Conservation (phyloP, 2,113 vertebrate genomes). For the Brachypodius melanocephalos region DNA sequence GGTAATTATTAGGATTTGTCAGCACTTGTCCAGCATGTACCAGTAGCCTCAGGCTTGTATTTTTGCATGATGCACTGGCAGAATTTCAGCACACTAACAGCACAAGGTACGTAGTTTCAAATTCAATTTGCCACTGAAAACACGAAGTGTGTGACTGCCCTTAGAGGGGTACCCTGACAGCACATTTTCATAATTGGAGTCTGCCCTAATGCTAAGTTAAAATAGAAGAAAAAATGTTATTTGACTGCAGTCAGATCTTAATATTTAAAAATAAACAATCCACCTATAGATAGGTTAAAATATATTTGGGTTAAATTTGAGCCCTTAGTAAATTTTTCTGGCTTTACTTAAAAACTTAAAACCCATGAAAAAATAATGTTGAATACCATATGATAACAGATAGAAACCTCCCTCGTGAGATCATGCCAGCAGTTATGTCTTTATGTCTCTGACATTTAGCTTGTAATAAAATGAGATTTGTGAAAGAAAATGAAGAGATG, state of each 20-base stretch:
- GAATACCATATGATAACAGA: background rate
- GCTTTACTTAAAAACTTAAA: background rate
- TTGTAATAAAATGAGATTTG: constrained; percentile 51
- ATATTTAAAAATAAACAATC: constrained; percentile 42
- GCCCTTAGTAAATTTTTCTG: background rate
- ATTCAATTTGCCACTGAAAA: constrained; percentile 71
- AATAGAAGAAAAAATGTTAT: constrained; percentile 21
- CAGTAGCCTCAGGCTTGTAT: background rate
- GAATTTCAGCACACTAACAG: background rate
- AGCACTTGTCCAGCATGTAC: background rate
- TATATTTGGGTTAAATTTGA: background rate
- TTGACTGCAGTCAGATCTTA: background rate
- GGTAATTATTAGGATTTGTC: background rate
- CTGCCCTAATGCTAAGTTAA: constrained; percentile 26
- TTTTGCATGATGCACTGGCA: background rate
- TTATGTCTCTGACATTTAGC: constrained; percentile 51
- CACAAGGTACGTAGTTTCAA: too few relatives aligned
- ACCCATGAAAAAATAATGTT: background rate
- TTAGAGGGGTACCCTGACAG: constrained; percentile 38
- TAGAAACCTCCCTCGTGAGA: constrained; percentile 2
- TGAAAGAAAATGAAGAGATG: constrained; percentile 45
- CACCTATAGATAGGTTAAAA: background rate
- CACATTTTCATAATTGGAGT: constrained; percentile 56
- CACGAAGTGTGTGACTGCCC: constrained; percentile 58
- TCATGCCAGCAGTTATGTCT: constrained; percentile 5